Base-by-base conservation (phyloP, 2,797 vertebrate species). In the Bufotes viridis region DNA sequence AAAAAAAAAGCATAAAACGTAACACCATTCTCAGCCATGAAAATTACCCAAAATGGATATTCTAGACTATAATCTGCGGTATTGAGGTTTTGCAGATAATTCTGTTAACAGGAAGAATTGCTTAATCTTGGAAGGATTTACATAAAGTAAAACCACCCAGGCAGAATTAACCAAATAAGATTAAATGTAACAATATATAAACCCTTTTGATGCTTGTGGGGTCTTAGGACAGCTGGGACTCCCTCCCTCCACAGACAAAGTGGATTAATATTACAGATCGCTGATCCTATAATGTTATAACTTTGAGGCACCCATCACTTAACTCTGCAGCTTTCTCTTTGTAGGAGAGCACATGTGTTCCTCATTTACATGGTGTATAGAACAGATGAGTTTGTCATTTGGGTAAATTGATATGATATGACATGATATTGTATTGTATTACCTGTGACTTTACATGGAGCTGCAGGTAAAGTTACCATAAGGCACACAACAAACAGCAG, bases 141-240 rank as follows among this genome's bases (percentile, higher is more conserved):
- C 61, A 72, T 2, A 34, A 8, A 60, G 26, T 55, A 81, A 85
- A 81, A 69, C 60, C 82, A 85, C 61, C 67, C 69, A 74, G 83
- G 42, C 78, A 76, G 87, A 89, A 81, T 89, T 81, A 81, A 76
- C 69, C 14, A 86, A 89, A 85, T 81, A 61, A 69, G 87, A 89
- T 89, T 82, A 89, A 67, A 82, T 76, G 67, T 6, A 81, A 78
- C 29, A 89, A 82, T 42, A 42, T 11, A 26, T 75, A 78, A 85
- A 29, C 51, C 60, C 60, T 51, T 89, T 78, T 86, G 60, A 86
- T 82, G 61, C 84, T 78, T 78, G 88, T 89, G 87, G 83, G 83
- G 87, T 81, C 83, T 63, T 8, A 24, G 53, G 69, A 69, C 78
- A 89, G 83, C 82, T 84, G 82, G 74, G 65, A 17, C 12, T 58